Base-by-base conservation (phyloP, 2,888 invertebrate species). In the Cepaea hortensis region DNA sequence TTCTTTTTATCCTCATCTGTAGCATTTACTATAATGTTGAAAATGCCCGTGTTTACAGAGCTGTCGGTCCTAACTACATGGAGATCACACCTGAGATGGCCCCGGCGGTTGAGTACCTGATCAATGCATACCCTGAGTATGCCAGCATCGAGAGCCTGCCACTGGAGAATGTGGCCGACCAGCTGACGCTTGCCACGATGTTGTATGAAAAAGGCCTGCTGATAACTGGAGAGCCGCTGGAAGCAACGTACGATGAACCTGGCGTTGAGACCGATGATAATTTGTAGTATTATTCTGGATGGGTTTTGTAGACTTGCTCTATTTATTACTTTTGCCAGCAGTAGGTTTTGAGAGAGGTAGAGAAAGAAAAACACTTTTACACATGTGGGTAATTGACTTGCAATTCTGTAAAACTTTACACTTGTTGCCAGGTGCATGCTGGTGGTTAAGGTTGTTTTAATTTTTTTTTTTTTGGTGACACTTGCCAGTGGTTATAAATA, bases 1-100 rank as follows among this genome's bases (percentile, higher is more conserved):
- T n/a, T n/a, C n/a, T n/a, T n/a, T n/a, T n/a, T n/a, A n/a, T n/a
- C n/a, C n/a, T n/a, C n/a, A n/a, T n/a, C n/a, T n/a, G n/a, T n/a
- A n/a, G n/a, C n/a, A n/a, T n/a, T n/a, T 98, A 98, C 94, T 97
- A 97, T 94, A 96, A 96, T 89, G 95, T 96, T 76, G 97, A 98
- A 92, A 99, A 99, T 94, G 96, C 97, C 0, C 95, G 97, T 89
- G 96, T 97, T 91, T 98, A 98, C 93, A 97, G 97, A 93, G 97
- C 96, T 68, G 96, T 96, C 93, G 97, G 98, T 65, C 95, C 96
- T 2, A 96, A 97, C 91, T 96, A 95, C 93, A 94, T 98, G 88
- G 97, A 97, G 93, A 96, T 98, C 88, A 96, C 96, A 18, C 95
- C 95, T 3, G 95, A 96, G 94, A 95, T 96, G 89, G 96, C 97